phyloP scores from a whole-genome alignment of 2,888 invertebrate species.

The Drosophila greeni region DNA sequence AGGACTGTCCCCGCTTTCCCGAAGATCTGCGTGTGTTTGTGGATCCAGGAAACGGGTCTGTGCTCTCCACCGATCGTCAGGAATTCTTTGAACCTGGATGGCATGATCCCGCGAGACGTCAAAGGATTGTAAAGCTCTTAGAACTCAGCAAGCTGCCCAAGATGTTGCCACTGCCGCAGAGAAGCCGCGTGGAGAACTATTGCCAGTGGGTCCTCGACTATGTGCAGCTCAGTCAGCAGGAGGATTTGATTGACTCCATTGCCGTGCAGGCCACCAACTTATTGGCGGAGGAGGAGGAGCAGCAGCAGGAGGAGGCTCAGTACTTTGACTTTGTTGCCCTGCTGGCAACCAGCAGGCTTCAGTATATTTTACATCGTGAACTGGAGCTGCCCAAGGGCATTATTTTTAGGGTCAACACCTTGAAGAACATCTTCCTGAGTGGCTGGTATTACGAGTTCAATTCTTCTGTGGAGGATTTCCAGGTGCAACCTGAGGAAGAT shows the following conservation, averaged over 20 bases:
- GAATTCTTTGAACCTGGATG: constrained; percentile 84
- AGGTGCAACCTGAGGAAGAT: background rate
- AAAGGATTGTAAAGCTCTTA: constrained; percentile 80
- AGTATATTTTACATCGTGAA: constrained; percentile 32
- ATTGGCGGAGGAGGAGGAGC: constrained; percentile 40
- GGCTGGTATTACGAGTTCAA: constrained; percentile 58
- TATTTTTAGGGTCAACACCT: constrained; percentile 58
- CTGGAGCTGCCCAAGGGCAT: constrained; percentile 57
- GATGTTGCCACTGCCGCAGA: constrained; percentile 41
- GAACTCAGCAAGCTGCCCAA: constrained; percentile 80
- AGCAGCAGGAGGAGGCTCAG: constrained; percentile 35
- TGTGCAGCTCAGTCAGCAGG: constrained; percentile 51
- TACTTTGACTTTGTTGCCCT: constrained; percentile 71
- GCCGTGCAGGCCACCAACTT: constrained; percentile 68
- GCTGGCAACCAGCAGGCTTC: constrained; percentile 62
- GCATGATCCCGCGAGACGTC: constrained; percentile 80
- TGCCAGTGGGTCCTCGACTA: constrained; percentile 71
- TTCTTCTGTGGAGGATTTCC: too few species aligned
- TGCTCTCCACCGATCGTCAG: constrained; percentile 80
- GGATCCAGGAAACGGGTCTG: constrained; percentile 74
- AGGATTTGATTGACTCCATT: constrained; percentile 54
- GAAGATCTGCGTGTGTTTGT: constrained; percentile 82
- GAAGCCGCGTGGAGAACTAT: constrained; percentile 2
- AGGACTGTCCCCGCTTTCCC: constrained; percentile 83
- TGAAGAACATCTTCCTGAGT: constrained; percentile 30